Evolutionary conservation across 2,888 invertebrate genomes (phyloP).

Genomic region (Andrena bucephala): DNA sequence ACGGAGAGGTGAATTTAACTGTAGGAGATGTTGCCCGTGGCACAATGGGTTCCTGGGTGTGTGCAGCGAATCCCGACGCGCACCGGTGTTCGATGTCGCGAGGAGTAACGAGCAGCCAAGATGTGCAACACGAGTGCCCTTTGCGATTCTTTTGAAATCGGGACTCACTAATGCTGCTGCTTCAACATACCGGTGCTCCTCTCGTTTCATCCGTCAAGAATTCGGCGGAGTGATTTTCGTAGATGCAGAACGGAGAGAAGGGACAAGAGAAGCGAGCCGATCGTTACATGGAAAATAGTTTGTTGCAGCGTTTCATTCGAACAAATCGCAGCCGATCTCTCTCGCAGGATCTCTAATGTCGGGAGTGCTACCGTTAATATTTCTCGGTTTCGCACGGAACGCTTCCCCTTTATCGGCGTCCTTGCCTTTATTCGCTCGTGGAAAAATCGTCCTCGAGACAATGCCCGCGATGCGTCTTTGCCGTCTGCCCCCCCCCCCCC

Average conservation of each 20-base stretch:
- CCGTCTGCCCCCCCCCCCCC: neutral
- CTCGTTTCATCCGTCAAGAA: neutral
- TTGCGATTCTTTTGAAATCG: conserved; percentile 19
- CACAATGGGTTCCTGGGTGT: neutral
- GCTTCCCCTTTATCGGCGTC: conserved; percentile 18
- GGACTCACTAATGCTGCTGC: conserved; percentile 17
- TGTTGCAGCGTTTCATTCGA: conserved; percentile 53
- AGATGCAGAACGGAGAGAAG: neutral
- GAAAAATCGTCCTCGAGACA: conserved; percentile 30
- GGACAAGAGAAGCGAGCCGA: conserved; percentile 55
- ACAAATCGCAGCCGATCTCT: conserved; percentile 65
- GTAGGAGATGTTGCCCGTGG: neutral
- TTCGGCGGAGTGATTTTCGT: neutral
- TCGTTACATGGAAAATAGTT: conserved; percentile 57
- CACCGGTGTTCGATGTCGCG: neutral
- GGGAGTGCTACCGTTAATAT: conserved; percentile 74
- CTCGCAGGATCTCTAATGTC: conserved; percentile 67
- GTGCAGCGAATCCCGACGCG: neutral
- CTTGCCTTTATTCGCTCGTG: conserved; percentile 23
- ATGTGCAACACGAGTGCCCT: neutral
- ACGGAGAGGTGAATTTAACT: conserved; percentile 5
- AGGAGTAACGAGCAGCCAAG: conserved; percentile 12
- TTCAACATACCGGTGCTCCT: neutral
- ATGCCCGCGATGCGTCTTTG: conserved; percentile 48
- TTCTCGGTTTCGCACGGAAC: conserved; percentile 60